Evolutionary conservation across 2,888 invertebrate species (phyloP).

Genomic region (Rhopalosiphum nymphaeae): DNA sequence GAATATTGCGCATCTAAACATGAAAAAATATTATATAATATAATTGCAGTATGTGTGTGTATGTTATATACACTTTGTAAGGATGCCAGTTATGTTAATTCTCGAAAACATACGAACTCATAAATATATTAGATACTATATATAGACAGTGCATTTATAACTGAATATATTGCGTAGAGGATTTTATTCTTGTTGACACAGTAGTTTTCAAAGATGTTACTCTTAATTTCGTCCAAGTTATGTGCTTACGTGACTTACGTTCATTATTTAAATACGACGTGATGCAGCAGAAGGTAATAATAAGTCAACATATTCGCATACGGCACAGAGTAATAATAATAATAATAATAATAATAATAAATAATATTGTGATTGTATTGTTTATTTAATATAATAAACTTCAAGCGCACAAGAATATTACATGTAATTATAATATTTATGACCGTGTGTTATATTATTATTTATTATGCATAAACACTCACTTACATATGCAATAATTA

Average conservation of each 20-base stretch:
- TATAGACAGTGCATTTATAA: neutral
- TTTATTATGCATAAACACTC: neutral
- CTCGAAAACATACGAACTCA: neutral
- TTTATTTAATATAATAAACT: constrained; percentile 32
- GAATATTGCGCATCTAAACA: neutral
- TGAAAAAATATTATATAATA: neutral
- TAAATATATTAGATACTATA: neutral
- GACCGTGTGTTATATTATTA: neutral
- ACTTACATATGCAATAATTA: neutral
- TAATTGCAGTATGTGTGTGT: neutral
- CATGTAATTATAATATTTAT: constrained; percentile 25
- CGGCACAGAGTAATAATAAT: neutral
- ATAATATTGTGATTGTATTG: constrained; percentile 13
- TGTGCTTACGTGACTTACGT: constrained; percentile 16
- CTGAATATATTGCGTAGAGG: neutral
- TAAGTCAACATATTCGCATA: constrained; percentile 21
- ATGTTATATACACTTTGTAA: neutral
- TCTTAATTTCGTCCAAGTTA: constrained; percentile 34
- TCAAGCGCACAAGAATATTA: constrained; percentile 15
- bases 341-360: neutral
- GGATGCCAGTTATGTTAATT: neutral
- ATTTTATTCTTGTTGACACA: constrained; percentile 9
- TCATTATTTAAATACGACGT: constrained; percentile 29
- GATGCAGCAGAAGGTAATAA: constrained; percentile 7
- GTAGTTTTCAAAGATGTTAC: constrained; percentile 27